A percentile compares a stretch with the other conserved stretches of the same genome.
phyloP scores from a whole-genome alignment of 1,140 invertebrate genomes.

The Choristoneura fumiferana region DNA sequence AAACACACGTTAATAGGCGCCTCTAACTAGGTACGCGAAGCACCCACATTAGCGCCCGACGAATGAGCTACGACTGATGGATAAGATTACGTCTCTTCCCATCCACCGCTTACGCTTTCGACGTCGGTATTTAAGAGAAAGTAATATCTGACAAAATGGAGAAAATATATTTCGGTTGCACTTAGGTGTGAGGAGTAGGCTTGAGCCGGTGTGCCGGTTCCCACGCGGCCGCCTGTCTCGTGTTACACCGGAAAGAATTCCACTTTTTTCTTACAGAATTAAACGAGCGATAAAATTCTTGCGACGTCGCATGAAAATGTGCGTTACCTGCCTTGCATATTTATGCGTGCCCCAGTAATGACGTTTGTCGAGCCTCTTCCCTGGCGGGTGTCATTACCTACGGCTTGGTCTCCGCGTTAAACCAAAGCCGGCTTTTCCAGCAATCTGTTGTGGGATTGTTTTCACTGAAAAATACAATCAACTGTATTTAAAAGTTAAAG shows the following conservation, averaged over 20 bases:
- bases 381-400: constrained; percentile 61
- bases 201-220: constrained; percentile 53
- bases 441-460: constrained; percentile 68
- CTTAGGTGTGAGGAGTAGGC: constrained; percentile 62
- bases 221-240: constrained; percentile 64
- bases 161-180: constrained; percentile 67
- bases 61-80: constrained; percentile 55
- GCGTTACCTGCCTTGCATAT: constrained; percentile 77
- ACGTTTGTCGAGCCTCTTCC: constrained; percentile 68
- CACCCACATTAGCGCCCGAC: constrained; percentile 60
- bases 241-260: constrained; percentile 64
- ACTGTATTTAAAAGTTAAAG: constrained; percentile 31
- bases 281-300: constrained; percentile 77
- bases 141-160: constrained; percentile 66
- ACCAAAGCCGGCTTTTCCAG: constrained; percentile 63
- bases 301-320: constrained; percentile 77
- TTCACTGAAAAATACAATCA: neutral
- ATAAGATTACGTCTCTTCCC: constrained; percentile 60
- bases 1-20: constrained; percentile 57
- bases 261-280: constrained; percentile 74
- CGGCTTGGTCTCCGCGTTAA: constrained; percentile 55
- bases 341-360: constrained; percentile 74
- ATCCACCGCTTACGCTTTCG: constrained; percentile 49
- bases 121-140: constrained; percentile 62
- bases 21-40: constrained; percentile 45